Evolutionary conservation across 2,113 vertebrate genomes (phyloP), one percentile per base, ranked within the genome.

Genomic region (Prochilodus magdalenae): DNA sequence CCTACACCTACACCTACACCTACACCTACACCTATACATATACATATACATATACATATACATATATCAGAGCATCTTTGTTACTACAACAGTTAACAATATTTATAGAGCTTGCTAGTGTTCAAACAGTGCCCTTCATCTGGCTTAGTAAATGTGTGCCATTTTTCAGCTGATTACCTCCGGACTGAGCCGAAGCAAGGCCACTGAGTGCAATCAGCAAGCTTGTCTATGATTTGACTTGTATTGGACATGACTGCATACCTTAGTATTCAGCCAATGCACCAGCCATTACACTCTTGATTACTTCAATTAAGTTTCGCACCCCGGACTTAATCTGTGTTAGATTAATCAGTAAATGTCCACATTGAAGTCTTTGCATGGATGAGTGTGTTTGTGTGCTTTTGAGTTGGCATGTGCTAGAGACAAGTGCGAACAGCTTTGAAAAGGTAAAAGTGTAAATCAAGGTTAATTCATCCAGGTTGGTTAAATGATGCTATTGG

Each of bases 311-410:
- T 81, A 66, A 26, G 14, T 36, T 72, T 72, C 62, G 59, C 30
- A 59, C 49, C 49, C n/a, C 10, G 72, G 24, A 72, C 73, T 26
- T 36, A 69, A 51, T 73, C 44, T 51, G 36, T 71, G 20, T 66
- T 36, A 78, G 15, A 83, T 75, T 74, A 62, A 70, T 60, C 63
- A 62, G 11, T 75, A 73, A 83, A 78, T 44, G 67, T 81, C 18
- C 26, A 59, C 29, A 40, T 15, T 65, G 20, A 63, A 63, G 24
- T 80, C 27, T 62, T 8, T 36, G 29, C 27, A 13, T 62, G 47
- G 73, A 78, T 49, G 82, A 77, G 77, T 83, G 20, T 57, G 53
- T 57, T 72, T 85, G 83, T 69, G 67, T 80, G 30, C 40, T 36
- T 75, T 57, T 69, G 66, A 36, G 20, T 1, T 14, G 18, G 24